Conservation (phyloP, 2,888 invertebrate genomes). For the Drosophila incognita region DNA sequence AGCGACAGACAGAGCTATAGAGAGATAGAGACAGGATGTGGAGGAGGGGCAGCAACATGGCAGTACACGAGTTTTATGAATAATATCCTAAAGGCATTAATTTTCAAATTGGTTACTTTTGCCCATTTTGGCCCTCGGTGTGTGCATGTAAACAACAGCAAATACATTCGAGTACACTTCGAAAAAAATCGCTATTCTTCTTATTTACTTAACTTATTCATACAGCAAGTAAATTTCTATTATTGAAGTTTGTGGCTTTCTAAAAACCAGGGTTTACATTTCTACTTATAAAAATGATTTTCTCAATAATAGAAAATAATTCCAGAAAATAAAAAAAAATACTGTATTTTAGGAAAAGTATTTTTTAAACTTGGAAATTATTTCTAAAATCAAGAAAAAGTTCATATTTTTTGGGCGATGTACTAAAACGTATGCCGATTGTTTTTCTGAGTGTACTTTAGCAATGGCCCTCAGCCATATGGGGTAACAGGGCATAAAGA, state of each 20-base stretch:
- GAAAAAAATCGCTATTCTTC: neutral
- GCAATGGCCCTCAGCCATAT: conserved; percentile 53
- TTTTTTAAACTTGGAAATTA: neutral
- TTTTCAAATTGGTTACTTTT: conserved; percentile 82
- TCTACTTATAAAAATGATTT: too few relatives aligned
- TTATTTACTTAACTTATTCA: neutral
- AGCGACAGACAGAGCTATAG: neutral
- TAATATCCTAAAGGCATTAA: conserved; percentile 81
- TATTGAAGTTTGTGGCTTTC: neutral
- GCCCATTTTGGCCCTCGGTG: conserved; percentile 71
- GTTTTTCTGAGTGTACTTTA: neutral
- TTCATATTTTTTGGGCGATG: neutral
- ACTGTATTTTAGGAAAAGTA: neutral
- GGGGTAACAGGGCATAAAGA: conserved; percentile 79
- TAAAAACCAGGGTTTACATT: neutral
- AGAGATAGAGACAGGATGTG: neutral
- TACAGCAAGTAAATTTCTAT: neutral
- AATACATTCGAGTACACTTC: conserved; percentile 24
- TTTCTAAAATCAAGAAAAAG: neutral
- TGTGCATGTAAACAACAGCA: conserved; percentile 74
- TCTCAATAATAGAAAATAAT: too few relatives aligned
- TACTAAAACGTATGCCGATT: neutral
- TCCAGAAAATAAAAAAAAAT: too few relatives aligned
- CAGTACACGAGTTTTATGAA: conserved; percentile 77
- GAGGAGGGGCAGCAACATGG: conserved; percentile 26